Evolutionary conservation across 1,140 invertebrate species (phyloP), one percentile per base, ranked within the genome.

Genomic region (Zaprionus inermis): DNA sequence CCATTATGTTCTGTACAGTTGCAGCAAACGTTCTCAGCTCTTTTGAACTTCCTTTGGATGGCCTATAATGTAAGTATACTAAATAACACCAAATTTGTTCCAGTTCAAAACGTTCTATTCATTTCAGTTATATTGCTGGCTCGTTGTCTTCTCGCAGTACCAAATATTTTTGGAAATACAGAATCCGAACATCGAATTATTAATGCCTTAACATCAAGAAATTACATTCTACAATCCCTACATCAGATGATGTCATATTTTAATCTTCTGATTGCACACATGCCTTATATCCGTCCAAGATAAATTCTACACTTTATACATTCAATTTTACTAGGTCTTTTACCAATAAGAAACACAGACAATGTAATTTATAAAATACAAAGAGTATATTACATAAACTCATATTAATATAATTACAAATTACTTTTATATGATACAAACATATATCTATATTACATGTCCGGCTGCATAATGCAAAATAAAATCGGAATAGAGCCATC

Each of bases 131-230:
- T 97, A 98, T 88, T 97, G 96, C 84, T 97, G 96, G 95, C 81
- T 97, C 1, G 96, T 96, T 69, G 96, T 97, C 10, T 95, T 95
- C 72, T 96, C 97, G 0, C 96, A 97, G 82, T 98, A 97, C 91
- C 95, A 96, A 93, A 94, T 96, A 59, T 96, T 97, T 79, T 94
- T 95, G 78, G 93, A 95, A 69, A 93, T 96, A 90, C 97, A 97
- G 78, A 96, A 96, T 56, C 97, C 97, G n/a, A 97, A 97, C 91
- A 97, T 97, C 92, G 96, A 96, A 92, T 94, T 97, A 46, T 91
- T 97, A 14, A 96, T 95, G 93, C 95, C 95, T 72, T 96, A 56
- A 54, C 10, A 34, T 18, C 30, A 44, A 38, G 36, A 32, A 72
- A 63, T 16, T 16, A 44, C 38, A 6, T 16, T n/a, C n/a, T n/a